Evolutionary conservation across 1,140 invertebrate species (phyloP).

Genomic region (Penaeus japonicus): DNA sequence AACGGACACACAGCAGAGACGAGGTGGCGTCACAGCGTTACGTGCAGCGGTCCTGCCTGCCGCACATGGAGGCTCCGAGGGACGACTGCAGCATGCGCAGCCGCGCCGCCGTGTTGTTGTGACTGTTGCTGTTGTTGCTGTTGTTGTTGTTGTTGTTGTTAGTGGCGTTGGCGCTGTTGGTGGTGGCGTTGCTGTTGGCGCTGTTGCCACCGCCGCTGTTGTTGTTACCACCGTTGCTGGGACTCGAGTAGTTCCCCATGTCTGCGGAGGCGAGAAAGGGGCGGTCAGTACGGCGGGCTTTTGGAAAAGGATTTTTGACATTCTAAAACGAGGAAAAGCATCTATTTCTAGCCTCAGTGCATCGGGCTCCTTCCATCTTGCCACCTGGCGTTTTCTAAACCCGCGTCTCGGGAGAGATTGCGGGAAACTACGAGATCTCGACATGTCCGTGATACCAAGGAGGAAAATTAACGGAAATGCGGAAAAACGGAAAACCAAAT

Average conservation of each 20-base stretch:
- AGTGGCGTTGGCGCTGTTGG: not conserved
- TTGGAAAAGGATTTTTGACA: not conserved
- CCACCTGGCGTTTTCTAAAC: too few species aligned
- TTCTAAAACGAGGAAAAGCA: not conserved
- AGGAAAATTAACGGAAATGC: too few species aligned
- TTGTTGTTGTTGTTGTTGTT: not conserved
- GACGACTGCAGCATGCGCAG: slow-evolving; percentile 44
- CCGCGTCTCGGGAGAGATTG: too few species aligned
- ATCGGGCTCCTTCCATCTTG: too few species aligned
- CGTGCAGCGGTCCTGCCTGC: slow-evolving; percentile 48
- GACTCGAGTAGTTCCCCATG: slow-evolving; percentile 38
- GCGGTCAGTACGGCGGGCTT: not conserved
- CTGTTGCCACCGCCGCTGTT: not conserved
- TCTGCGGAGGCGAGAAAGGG: slow-evolving; percentile 7
- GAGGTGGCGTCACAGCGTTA: slow-evolving; percentile 18
- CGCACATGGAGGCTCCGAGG: slow-evolving; percentile 20
- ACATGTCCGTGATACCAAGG: too few species aligned
- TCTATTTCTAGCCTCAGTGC: not conserved
- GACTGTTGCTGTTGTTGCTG: slow-evolving; percentile 21
- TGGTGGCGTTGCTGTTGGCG: not conserved
- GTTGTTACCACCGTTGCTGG: slow-evolving; percentile 11
- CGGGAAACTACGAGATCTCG: too few species aligned
- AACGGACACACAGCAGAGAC: not conserved
- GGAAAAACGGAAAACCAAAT: too few species aligned
- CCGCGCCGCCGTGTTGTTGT: slow-evolving; percentile 31